Evolutionary conservation across 2,113 vertebrate genomes (phyloP).

Genomic region (Pomatostomus ruficeps): DNA sequence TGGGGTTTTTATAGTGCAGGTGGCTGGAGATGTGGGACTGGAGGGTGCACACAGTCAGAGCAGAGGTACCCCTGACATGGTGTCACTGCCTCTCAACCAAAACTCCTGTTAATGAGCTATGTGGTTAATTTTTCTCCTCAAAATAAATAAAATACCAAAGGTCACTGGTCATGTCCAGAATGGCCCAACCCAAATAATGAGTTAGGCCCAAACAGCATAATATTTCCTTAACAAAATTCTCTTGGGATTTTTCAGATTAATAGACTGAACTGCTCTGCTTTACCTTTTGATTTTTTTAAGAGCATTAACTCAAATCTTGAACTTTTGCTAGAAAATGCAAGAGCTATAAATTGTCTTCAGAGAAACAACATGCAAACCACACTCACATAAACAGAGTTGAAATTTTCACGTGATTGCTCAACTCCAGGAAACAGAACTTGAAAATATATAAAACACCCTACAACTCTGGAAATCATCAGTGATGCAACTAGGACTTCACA

Average conservation of each 20-base stretch:
- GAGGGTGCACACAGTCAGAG: neutral
- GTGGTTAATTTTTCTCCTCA: neutral
- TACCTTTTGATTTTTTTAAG: neutral
- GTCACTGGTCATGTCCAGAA: neutral
- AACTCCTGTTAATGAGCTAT: neutral
- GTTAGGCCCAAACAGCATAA: neutral
- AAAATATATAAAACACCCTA: neutral
- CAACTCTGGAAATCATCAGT: neutral
- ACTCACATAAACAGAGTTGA: accelerated
- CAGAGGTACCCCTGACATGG: neutral
- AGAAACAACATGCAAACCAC: neutral
- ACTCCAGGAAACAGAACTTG: neutral
- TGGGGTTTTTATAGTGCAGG: neutral
- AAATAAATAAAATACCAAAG: neutral
- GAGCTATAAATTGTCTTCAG: neutral
- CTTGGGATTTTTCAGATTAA: neutral
- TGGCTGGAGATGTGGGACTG: neutral
- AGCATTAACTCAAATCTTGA: neutral
- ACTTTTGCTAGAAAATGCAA: neutral
- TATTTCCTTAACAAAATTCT: neutral
- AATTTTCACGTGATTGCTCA: neutral
- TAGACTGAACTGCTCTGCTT: neutral
- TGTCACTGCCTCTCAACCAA: neutral
- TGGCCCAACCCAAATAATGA: neutral
- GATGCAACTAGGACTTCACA: neutral